phyloP scores from a whole-genome alignment of 2,113 vertebrate genomes.

The Caranx ignobilis region DNA sequence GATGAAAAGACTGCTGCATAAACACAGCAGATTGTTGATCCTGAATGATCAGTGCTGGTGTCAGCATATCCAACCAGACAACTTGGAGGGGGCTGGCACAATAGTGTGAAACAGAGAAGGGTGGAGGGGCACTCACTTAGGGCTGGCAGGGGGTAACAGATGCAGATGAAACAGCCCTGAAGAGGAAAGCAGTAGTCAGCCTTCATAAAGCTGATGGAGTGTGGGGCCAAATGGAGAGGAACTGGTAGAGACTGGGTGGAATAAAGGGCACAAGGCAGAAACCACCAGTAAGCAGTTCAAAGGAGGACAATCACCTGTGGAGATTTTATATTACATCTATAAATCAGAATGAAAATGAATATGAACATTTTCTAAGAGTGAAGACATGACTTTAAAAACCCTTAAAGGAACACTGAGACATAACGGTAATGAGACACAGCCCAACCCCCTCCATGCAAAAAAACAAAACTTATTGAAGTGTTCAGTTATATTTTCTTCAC shows the following conservation, averaged over 20 bases:
- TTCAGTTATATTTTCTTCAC: background rate
- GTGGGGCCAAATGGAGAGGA: constrained; percentile 82
- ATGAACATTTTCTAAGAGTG: background rate
- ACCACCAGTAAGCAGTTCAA: constrained; percentile 7
- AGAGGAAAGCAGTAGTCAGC: constrained; percentile 71
- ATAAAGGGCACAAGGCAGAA: constrained; percentile 42
- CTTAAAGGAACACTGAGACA: background rate
- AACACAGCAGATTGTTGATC: constrained; percentile 62
- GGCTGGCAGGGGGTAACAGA: constrained; percentile 65
- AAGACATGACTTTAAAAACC: no score
- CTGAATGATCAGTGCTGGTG: constrained; percentile 59
- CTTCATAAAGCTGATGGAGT: constrained; percentile 78
- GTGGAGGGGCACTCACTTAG: constrained; percentile 47
- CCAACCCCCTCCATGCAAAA: background rate
- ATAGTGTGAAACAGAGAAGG: constrained; percentile 69
- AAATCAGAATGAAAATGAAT: background rate
- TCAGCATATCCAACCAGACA: constrained; percentile 60
- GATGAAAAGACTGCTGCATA: constrained; percentile 64
- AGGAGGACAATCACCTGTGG: constrained; percentile 8
- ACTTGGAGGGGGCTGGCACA: constrained; percentile 59
- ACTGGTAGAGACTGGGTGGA: constrained; percentile 73
- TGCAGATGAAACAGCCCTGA: constrained; percentile 73
- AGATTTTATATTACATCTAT: background rate
- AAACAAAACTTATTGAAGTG: background rate
- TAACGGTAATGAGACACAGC: background rate